Conservation (phyloP, 1,140 invertebrate species). For the Teleopsis dalmanni region DNA sequence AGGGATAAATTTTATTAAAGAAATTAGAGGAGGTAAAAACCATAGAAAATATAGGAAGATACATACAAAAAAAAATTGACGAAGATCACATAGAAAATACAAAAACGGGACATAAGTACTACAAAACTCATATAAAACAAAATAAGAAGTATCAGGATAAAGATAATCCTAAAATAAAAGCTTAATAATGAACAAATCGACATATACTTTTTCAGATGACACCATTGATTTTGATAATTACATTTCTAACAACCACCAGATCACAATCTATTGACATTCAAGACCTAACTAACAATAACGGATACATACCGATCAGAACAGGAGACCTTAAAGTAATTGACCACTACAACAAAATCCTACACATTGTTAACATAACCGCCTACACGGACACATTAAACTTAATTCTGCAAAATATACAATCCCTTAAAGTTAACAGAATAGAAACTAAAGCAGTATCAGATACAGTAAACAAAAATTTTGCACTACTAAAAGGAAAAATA, state of each 20-base stretch:
- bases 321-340: background rate
- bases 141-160: conserved; percentile 1
- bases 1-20: background rate
- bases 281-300: conserved; percentile 1
- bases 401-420: background rate
- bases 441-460: background rate
- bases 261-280: background rate
- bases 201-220: background rate
- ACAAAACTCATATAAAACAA: background rate
- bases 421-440: background rate
- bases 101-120: background rate
- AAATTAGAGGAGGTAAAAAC: background rate
- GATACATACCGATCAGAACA: background rate
- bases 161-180: background rate
- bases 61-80: too few relatives aligned
- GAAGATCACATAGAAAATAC: conserved; percentile 1
- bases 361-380: conserved; percentile 2
- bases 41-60: background rate
- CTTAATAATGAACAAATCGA: background rate
- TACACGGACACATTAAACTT: background rate
- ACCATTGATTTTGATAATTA: background rate
- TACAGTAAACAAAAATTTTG: background rate
- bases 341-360: background rate
- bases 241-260: background rate
- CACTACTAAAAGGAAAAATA: too few relatives aligned